Base-by-base conservation (phyloP, 1,140 invertebrate species). In the Cylas formicarius region DNA sequence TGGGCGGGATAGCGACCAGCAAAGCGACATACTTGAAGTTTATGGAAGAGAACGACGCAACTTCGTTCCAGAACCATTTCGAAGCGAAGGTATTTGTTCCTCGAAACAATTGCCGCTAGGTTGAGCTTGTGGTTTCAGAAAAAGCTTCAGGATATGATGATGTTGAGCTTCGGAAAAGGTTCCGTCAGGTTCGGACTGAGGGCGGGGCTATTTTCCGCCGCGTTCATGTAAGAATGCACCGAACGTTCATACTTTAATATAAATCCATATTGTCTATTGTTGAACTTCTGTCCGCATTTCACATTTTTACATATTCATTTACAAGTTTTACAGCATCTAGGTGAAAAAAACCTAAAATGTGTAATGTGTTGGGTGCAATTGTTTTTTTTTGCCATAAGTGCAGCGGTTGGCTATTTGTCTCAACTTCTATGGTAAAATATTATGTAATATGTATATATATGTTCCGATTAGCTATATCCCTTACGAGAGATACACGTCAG, bases 31-130 rank as follows among this genome's bases (percentile, higher is more conserved):
- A 79, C 50, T 28, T 77, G n/a, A 69, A 77, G 38, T 86, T 86
- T 52, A 78, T 84, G 50, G 73, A 77, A 59, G 80, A 72, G 34
- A 86, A 87, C 69, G 71, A 84, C 67, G 82, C 80, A 6, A 77
- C 80, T 19, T 67, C 68, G 6, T 88, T 82, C 63, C 63, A 65
- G 29, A 75, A 70, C 42, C 78, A 82, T 32, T 62, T 76, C 7
- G 71, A 82, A 46, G 84, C 84, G 2, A 80, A 83, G 67, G 80
- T 81, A 70, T 49, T 33, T 48, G 18, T 9, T 39, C 17, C 10
- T 48, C 26, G 36, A 43, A 44, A 24, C 9, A 36, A 41, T 38
- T 22, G 2, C 3, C 8, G 14, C 6, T n/a, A 13, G 22, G 17
- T 23, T 20, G 16, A 14, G 21, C 26, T 20, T 11, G 4, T n/a